Conservation (phyloP, 2,797 vertebrate species). For the Notamacropus eugenii region DNA sequence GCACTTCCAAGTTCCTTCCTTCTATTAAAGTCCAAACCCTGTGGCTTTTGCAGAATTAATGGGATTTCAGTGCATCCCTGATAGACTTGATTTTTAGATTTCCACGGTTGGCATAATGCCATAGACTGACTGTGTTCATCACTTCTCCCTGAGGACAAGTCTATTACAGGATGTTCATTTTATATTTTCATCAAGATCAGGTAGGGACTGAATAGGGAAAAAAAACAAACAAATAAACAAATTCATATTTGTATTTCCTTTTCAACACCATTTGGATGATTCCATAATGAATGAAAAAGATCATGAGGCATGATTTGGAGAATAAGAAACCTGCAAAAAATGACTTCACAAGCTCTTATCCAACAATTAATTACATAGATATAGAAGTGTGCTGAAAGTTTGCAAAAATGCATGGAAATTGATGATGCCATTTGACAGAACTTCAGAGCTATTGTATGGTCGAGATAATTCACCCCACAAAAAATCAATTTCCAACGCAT, state of each 20-base stretch:
- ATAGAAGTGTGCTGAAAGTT: slow-evolving; percentile 44
- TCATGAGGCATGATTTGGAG: slow-evolving; percentile 24
- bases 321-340: slow-evolving; percentile 29
- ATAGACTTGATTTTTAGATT: slow-evolving; percentile 77
- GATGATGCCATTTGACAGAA: slow-evolving; percentile 51
- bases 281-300: slow-evolving; percentile 37
- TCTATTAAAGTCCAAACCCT: slow-evolving; percentile 68
- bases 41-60: slow-evolving; percentile 75
- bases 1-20: slow-evolving; percentile 47
- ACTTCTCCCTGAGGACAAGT: slow-evolving; percentile 42
- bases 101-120: slow-evolving; percentile 53
- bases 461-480: slow-evolving; percentile 59
- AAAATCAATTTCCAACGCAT: slow-evolving; percentile 80
- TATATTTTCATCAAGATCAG: slow-evolving; percentile 63
- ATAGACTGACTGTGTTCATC: slow-evolving; percentile 54
- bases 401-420: slow-evolving; percentile 62
- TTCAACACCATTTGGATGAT: slow-evolving; percentile 48
- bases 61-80: slow-evolving; percentile 67
- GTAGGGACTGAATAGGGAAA: slow-evolving; percentile 11
- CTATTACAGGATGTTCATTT: slow-evolving; percentile 67
- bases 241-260: not conserved
- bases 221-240: slow-evolving; percentile 47
- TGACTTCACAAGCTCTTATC: slow-evolving; percentile 16
- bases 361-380: slow-evolving; percentile 62
- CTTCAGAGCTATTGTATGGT: slow-evolving; percentile 44